Evolutionary conservation across 2,888 invertebrate genomes (phyloP).

Genomic region (Synanthedon myopaeformis): DNA sequence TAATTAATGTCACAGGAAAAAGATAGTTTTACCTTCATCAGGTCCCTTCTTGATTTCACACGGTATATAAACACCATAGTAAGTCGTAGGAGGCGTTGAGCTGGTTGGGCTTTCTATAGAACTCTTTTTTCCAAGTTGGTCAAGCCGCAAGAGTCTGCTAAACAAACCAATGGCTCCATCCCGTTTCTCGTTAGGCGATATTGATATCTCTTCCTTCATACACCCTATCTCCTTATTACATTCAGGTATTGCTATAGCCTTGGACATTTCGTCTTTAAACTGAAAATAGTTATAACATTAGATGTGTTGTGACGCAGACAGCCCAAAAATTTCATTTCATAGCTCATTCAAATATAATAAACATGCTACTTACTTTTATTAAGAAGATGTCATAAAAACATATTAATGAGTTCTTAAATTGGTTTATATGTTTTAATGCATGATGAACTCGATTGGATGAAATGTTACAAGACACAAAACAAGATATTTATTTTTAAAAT

Average conservation of each 20-base stretch:
- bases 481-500: no score
- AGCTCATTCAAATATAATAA: slow-evolving; percentile 10
- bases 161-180: slow-evolving; percentile 51
- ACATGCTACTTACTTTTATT: slow-evolving; percentile 24
- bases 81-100: slow-evolving; percentile 39
- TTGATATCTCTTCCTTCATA: slow-evolving; percentile 45
- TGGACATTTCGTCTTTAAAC: slow-evolving; percentile 50
- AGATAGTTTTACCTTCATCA: slow-evolving; percentile 45
- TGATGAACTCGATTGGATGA: background rate
- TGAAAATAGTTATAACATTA: slow-evolving; percentile 40
- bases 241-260: slow-evolving; percentile 52
- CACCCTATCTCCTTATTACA: slow-evolving; percentile 47
- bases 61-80: slow-evolving; percentile 67
- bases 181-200: slow-evolving; percentile 49
- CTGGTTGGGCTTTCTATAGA: slow-evolving; percentile 33
- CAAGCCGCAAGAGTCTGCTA: slow-evolving; percentile 50
- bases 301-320: slow-evolving; percentile 52
- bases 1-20: no score
- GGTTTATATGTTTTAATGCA: background rate
- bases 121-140: slow-evolving; percentile 36
- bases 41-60: slow-evolving; percentile 63
- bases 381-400: slow-evolving; percentile 48
- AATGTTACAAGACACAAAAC: slow-evolving; percentile 6
- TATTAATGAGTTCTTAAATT: slow-evolving; percentile 13
- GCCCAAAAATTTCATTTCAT: slow-evolving; percentile 45